Percentiles rank a stretch among this genome's conserved stretches.
Evolutionary conservation across 2,888 invertebrate species (phyloP).

Genomic region (Plagodis pulveraria): DNA sequence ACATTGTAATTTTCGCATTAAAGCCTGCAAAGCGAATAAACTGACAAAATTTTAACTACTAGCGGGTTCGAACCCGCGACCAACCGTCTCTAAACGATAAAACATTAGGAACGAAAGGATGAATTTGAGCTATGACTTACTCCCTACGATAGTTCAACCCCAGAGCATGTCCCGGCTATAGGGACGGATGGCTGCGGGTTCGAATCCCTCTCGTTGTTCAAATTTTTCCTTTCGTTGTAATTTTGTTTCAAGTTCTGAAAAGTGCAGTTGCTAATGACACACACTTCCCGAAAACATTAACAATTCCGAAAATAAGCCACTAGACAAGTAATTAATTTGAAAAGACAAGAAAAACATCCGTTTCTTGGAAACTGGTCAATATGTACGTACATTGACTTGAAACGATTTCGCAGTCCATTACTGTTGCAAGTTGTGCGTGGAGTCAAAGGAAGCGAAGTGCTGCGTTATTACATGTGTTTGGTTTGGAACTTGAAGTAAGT

Average conservation of each 20-base stretch:
- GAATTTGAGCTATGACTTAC: no score
- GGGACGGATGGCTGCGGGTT: no score
- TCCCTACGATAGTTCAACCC: no score
- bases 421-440: slow-evolving; percentile 27
- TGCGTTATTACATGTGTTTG: neutral
- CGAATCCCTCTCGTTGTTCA: no score
- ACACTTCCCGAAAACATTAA: slow-evolving; percentile 5
- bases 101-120: no score
- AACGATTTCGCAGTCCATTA: slow-evolving; percentile 37
- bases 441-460: slow-evolving; percentile 20
- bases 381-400: slow-evolving; percentile 17
- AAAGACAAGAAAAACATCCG: slow-evolving; percentile 36
- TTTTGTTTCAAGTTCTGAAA: neutral
- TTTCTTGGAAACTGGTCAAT: slow-evolving; percentile 6
- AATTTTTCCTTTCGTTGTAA: no score
- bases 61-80: no score
- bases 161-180: no score
- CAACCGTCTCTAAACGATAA: no score
- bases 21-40: no score
- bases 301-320: slow-evolving; percentile 25
- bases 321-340: slow-evolving; percentile 31
- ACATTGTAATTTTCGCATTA: no score
- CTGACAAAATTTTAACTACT: no score
- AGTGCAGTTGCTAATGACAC: slow-evolving; percentile 3
- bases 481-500: neutral